A percentile compares a stretch with the other conserved stretches of the same genome.
These are phyloP conservation scores for Macrophya alboannulata DNA, from an alignment of 2,888 invertebrate genomes.

Conservation along the genomic window DNA sequence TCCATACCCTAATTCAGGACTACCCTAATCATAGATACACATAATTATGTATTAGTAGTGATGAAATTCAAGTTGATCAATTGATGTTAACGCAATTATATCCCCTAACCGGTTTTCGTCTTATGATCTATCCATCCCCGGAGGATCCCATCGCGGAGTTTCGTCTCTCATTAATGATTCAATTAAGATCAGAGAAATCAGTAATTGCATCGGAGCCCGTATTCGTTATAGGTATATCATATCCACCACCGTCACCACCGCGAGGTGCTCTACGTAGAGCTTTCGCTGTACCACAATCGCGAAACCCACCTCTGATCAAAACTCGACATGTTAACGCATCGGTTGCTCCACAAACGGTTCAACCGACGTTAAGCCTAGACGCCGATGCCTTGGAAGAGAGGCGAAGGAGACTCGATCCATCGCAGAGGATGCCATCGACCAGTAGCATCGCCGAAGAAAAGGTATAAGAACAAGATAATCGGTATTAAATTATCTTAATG, in stretches of 20 bases:
- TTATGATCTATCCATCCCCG: not conserved
- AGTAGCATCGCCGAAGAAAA: conserved; percentile 77
- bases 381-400: conserved; percentile 76
- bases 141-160: not conserved
- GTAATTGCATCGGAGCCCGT: conserved; percentile 4
- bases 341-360: conserved; percentile 68
- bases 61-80: not conserved
- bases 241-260: conserved; percentile 90
- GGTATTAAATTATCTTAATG: not conserved
- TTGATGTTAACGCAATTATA: conserved; percentile 9
- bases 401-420: conserved; percentile 74
- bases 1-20: too few species aligned
- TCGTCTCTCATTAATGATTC: conserved; percentile 17
- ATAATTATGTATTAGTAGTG: not conserved
- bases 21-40: too few species aligned
- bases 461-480: conserved; percentile 62
- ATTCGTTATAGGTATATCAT: conserved; percentile 85
- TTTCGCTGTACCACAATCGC: conserved; percentile 86
- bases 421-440: conserved; percentile 74
- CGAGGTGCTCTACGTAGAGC: conserved; percentile 80
- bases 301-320: conserved; percentile 91
- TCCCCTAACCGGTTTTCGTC: not conserved
- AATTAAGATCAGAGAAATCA: conserved; percentile 11
- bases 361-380: conserved; percentile 74
- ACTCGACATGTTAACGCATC: conserved; percentile 88